These are phyloP conservation scores for Gymnodraco acuticeps DNA, from an alignment of 2,797 vertebrate genomes.

Conservation along the genomic window DNA sequence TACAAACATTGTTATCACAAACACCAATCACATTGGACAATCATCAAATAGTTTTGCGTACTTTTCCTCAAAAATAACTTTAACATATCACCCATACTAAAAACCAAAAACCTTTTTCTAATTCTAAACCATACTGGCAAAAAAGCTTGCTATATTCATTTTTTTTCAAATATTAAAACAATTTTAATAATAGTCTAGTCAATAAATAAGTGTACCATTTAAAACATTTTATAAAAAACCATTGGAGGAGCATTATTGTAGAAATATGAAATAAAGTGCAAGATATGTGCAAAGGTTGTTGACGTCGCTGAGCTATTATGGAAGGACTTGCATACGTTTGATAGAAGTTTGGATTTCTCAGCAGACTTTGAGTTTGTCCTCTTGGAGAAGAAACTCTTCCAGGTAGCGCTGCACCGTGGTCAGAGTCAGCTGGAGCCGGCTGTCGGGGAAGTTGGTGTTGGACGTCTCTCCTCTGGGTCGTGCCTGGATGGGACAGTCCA, in stretches of 20 bases:
- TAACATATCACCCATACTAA: neutral
- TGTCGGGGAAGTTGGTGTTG: slow-evolving; percentile 46
- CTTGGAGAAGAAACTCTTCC: slow-evolving; percentile 62
- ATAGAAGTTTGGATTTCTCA: slow-evolving; percentile 36
- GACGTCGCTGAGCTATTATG: neutral
- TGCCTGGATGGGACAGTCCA: slow-evolving; percentile 50
- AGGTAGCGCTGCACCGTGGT: slow-evolving; percentile 69
- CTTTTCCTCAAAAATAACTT: neutral
- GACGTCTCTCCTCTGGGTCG: neutral
- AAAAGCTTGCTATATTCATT: neutral
- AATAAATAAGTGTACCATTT: neutral
- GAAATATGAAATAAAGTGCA: neutral
- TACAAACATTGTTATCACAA: too few relatives aligned
- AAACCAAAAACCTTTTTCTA: neutral
- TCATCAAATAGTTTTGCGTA: neutral
- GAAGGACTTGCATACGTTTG: neutral
- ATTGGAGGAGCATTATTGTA: neutral
- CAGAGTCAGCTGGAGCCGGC: slow-evolving; percentile 48
- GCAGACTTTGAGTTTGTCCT: slow-evolving; percentile 73
- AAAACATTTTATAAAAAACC: neutral
- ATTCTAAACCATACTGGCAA: neutral
- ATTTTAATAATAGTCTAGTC: neutral
- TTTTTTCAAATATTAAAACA: neutral
- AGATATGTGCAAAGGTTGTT: slow-evolving; percentile 8
- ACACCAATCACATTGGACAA: neutral